phyloP scores from a whole-genome alignment of 2,797 vertebrate species.

The Spizella passerina region DNA sequence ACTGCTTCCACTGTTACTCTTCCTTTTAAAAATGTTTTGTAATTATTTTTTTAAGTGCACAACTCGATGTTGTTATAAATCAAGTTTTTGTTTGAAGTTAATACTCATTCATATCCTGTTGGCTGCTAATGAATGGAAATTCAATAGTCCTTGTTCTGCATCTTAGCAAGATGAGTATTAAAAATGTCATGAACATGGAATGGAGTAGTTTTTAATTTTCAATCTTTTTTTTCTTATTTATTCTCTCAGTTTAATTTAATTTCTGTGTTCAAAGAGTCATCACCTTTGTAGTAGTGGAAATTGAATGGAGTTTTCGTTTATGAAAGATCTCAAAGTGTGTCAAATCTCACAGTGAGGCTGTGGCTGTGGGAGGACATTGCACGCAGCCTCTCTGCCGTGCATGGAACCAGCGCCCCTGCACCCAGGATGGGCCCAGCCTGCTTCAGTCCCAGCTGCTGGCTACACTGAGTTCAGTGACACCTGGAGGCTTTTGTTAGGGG shows the following conservation, averaged over 20 bases:
- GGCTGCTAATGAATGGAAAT: constrained; percentile 74
- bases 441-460: not conserved
- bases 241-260: constrained; percentile 42
- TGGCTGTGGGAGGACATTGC: not conserved
- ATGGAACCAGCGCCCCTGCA: not conserved
- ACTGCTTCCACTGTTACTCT: constrained; percentile 72
- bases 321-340: not conserved
- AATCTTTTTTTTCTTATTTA: constrained; percentile 21
- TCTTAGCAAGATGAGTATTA: constrained; percentile 76
- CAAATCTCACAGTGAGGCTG: not conserved
- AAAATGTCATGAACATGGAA: constrained; percentile 71
- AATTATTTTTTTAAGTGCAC: constrained; percentile 76
- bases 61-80: constrained; percentile 60
- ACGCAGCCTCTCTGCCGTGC: accelerated
- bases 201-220: constrained; percentile 56
- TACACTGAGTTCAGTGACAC: not conserved
- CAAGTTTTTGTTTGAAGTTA: constrained; percentile 72
- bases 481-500: accelerated
- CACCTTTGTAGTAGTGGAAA: not conserved
- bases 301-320: not conserved
- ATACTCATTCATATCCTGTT: constrained; percentile 72
- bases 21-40: constrained; percentile 71
- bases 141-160: constrained; percentile 73
- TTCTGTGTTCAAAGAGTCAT: not conserved
- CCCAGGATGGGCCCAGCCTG: not conserved